Conservation (phyloP, 2,888 invertebrate genomes). For the Eudemis profundana region DNA sequence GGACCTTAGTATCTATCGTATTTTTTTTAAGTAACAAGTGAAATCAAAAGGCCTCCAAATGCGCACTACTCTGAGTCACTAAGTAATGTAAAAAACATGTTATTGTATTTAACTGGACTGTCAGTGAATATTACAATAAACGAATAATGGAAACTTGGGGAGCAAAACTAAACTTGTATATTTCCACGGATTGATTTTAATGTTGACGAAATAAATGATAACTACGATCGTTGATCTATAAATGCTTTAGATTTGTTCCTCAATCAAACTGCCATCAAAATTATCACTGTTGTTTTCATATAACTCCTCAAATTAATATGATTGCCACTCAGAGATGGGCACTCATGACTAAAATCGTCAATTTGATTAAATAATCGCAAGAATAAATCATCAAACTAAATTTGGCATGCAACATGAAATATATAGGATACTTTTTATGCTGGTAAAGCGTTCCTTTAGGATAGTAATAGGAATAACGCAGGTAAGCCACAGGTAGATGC, state of each 20-base stretch:
- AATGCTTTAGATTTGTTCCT: constrained; percentile 77
- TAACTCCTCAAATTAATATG: too few species aligned
- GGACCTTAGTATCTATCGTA: constrained; percentile 50
- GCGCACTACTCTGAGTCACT: constrained; percentile 61
- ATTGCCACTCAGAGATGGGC: too few species aligned
- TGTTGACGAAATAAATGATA: constrained; percentile 58
- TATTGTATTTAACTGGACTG: constrained; percentile 60
- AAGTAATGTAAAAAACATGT: constrained; percentile 60
- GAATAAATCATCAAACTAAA: too few species aligned
- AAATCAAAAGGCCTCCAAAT: constrained; percentile 59
- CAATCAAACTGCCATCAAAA: constrained; percentile 67
- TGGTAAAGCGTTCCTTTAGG: too few species aligned
- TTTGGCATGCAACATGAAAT: too few species aligned
- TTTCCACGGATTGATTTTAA: constrained; percentile 51
- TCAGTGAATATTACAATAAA: constrained; percentile 68
- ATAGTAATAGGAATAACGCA: too few species aligned
- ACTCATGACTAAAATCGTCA: too few species aligned
- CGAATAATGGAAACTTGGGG: constrained; percentile 68
- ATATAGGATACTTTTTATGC: too few species aligned
- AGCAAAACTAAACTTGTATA: constrained; percentile 74
- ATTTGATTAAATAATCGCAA: too few species aligned
- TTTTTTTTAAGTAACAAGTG: constrained; percentile 54
- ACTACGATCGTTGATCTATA: constrained; percentile 56
- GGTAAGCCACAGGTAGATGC: too few species aligned
- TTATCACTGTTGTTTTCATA: constrained; percentile 44